These are phyloP conservation scores for Noctua janthe DNA, from an alignment of 2,888 invertebrate species.

Conservation along the genomic window DNA sequence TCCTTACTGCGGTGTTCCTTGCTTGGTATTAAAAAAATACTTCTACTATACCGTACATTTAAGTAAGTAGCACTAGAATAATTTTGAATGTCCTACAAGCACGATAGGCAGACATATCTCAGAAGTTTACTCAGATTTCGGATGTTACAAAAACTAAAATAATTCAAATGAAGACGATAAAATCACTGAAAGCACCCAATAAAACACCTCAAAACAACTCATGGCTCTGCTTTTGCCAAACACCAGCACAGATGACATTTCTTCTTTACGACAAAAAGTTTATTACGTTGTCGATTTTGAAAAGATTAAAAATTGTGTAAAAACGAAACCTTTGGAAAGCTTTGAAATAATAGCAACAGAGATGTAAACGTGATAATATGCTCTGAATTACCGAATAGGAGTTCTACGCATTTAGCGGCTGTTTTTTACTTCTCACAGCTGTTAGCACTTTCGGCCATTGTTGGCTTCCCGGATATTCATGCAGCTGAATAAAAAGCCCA, in stretches of 20 bases:
- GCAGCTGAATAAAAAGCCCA: constrained; percentile 42
- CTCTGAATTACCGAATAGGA: constrained; percentile 26
- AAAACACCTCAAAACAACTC: neutral
- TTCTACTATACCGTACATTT: neutral
- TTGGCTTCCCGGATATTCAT: constrained; percentile 55
- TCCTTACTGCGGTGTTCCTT: neutral
- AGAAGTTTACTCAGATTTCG: neutral
- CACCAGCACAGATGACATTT: neutral
- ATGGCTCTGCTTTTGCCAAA: constrained; percentile 7
- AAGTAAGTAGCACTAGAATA: neutral
- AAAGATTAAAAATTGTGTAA: neutral
- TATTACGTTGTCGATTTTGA: neutral
- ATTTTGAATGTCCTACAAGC: neutral
- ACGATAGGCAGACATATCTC: neutral
- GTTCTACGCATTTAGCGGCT: constrained; percentile 34
- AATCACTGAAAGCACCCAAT: neutral
- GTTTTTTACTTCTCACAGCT: constrained; percentile 49
- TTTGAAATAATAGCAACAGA: constrained; percentile 33
- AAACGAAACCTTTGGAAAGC: constrained; percentile 18
- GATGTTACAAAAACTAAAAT: neutral
- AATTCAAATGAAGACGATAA: neutral
- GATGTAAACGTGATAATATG: constrained; percentile 46
- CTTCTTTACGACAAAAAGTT: constrained; percentile 1
- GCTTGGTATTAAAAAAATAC: neutral
- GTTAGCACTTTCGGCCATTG: constrained; percentile 49